A percentile compares a stretch with the other conserved stretches of the same genome.
These are phyloP conservation scores for Drosophila greeni DNA, from an alignment of 2,888 invertebrate species.

Conservation along the genomic window DNA sequence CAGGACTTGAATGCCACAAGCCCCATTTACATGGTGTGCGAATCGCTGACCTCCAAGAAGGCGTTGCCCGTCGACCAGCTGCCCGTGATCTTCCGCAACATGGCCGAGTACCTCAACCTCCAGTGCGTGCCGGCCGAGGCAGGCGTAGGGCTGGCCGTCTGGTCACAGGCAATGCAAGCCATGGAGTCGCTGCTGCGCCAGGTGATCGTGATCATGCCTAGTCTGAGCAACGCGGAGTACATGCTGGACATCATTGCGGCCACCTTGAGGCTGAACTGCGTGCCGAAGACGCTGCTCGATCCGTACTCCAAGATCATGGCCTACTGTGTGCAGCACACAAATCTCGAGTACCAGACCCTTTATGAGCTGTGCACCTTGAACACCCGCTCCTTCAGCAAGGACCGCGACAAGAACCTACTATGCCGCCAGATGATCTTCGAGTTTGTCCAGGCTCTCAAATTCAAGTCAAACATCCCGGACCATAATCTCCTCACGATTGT, in stretches of 20 bases:
- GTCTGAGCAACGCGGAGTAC: constrained; percentile 85
- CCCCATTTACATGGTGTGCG: constrained; percentile 90
- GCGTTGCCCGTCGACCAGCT: constrained; percentile 85
- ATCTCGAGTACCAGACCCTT: constrained; percentile 87
- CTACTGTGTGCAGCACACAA: constrained; percentile 93
- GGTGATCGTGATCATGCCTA: constrained; percentile 84
- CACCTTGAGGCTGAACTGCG: constrained; percentile 90
- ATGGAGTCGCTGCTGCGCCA: constrained; percentile 92
- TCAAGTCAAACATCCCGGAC: constrained; percentile 96
- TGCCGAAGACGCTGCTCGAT: constrained; percentile 87
- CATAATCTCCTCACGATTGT: constrained; percentile 95
- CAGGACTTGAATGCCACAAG: constrained; percentile 96
- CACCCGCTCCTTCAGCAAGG: constrained; percentile 92
- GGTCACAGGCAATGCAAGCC: constrained; percentile 90
- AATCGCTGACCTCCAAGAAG: constrained; percentile 88
- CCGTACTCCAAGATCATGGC: constrained; percentile 97
- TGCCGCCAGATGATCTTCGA: constrained; percentile 96
- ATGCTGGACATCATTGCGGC: constrained; percentile 88
- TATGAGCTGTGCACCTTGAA: constrained; percentile 94
- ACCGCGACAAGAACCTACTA: constrained; percentile 95
- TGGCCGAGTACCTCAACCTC: constrained; percentile 96
- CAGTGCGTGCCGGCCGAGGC: constrained; percentile 93
- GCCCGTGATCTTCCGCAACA: constrained; percentile 90
- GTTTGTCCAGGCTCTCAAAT: constrained; percentile 95
- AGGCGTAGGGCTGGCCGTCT: constrained; percentile 84